Percentiles rank a stretch among this genome's conserved stretches.
Conservation (phyloP, 1,140 invertebrate genomes). For the Drosophila bifasciata region DNA sequence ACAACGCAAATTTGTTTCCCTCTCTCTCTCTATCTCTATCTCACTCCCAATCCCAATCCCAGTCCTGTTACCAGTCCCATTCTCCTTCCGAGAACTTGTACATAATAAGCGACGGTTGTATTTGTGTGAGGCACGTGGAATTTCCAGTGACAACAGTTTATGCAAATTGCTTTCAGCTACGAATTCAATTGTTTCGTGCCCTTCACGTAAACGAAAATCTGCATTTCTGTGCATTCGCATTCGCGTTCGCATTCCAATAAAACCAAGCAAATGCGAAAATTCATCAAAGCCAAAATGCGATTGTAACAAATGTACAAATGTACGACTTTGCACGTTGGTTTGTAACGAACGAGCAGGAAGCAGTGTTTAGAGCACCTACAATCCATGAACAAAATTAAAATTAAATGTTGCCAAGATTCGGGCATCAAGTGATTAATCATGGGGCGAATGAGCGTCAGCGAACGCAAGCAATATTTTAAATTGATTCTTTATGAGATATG, state of each 20-base stretch:
- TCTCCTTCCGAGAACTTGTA: constrained; percentile 5
- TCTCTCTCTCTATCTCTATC: constrained; percentile 18
- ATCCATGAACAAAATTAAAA: constrained; percentile 7
- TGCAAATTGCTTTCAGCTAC: constrained; percentile 30
- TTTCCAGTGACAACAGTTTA: constrained; percentile 31
- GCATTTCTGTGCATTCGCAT: constrained; percentile 57
- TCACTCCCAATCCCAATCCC: constrained; percentile 3
- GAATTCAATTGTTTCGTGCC: constrained; percentile 31
- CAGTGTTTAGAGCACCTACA: background rate
- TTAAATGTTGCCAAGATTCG: constrained; percentile 41
- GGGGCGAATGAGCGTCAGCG: background rate
- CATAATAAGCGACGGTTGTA: background rate
- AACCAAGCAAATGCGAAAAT: constrained; percentile 33
- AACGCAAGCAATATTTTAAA: constrained; percentile 32
- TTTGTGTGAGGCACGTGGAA: constrained; percentile 62
- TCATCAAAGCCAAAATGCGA: constrained; percentile 27
- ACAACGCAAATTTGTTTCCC: constrained; percentile 20
- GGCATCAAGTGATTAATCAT: constrained; percentile 32
- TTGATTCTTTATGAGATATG: constrained; percentile 11
- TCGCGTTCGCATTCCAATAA: constrained; percentile 27
- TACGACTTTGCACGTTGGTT: constrained; percentile 42
- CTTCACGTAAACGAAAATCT: constrained; percentile 25
- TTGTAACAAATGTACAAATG: constrained; percentile 14
- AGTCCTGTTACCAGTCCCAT: background rate
- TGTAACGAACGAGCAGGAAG: background rate